These are phyloP conservation scores for Blera fallax DNA, from an alignment of 2,888 invertebrate species.

Conservation along the genomic window DNA sequence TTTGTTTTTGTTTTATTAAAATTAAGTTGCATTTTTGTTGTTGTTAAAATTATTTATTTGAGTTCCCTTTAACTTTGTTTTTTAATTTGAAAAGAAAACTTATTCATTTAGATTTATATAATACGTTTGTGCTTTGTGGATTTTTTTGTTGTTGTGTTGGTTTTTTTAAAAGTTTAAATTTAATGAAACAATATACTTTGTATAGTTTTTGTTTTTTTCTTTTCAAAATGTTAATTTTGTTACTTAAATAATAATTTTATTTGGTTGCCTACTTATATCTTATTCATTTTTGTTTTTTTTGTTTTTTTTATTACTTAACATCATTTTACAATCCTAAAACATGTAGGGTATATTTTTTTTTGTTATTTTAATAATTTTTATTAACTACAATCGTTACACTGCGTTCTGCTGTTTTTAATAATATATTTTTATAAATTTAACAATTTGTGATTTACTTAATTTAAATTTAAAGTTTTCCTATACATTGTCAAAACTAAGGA, in stretches of 20 bases:
- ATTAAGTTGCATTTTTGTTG: slow-evolving; percentile 48
- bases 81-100: slow-evolving; percentile 57
- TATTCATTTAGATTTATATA: slow-evolving; percentile 51
- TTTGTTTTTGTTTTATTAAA: slow-evolving; percentile 15
- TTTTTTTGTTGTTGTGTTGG: slow-evolving; percentile 36
- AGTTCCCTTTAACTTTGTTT: slow-evolving; percentile 60
- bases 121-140: slow-evolving; percentile 71
- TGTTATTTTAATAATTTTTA: slow-evolving; percentile 12
- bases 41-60: slow-evolving; percentile 61
- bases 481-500: slow-evolving; percentile 43
- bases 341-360: slow-evolving; percentile 52
- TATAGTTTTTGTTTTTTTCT: slow-evolving; percentile 15
- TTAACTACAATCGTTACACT: slow-evolving; percentile 52
- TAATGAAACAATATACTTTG: slow-evolving; percentile 64
- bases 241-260: slow-evolving; percentile 52
- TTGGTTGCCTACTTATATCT: slow-evolving; percentile 63
- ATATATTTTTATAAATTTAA: slow-evolving; percentile 57
- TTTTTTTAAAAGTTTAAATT: slow-evolving; percentile 49
- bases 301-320: slow-evolving; percentile 38
- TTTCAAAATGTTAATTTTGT: slow-evolving; percentile 12
- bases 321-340: slow-evolving; percentile 68
- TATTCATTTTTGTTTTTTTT: slow-evolving; percentile 30
- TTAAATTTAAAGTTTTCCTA: slow-evolving; percentile 40
- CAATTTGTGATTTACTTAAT: slow-evolving; percentile 60
- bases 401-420: slow-evolving; percentile 23